Base-by-base conservation (phyloP, 2,888 invertebrate genomes). In the Drosophila incognita region DNA sequence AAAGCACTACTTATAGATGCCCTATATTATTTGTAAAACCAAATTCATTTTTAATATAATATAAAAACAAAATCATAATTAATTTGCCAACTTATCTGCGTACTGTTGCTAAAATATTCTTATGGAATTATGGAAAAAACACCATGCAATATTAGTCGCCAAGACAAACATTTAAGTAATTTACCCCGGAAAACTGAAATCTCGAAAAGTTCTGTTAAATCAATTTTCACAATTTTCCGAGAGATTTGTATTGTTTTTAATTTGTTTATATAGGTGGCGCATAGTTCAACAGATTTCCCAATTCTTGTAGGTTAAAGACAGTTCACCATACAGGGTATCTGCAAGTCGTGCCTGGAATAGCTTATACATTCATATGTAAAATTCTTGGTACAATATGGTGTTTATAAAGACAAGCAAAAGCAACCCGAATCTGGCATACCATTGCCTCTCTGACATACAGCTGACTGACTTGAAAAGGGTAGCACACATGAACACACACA, bases 391-490 rank as follows among this genome's bases (percentile, higher is more conserved):
- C 53, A 61, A 57, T 61, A 42, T 67, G 67, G 48, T 67, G 60
- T 38, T 33, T 58, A 56, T 71, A 62, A 68, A 71, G 56, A 48
- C 70, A 63, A 62, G 54, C 35, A 42, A 29, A 11, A 52, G 53
- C 29, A 48, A 52, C 27, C 33, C 59, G 75, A 67, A 61, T 40
- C 63, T 53, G 21, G 24, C 59, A 63, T 65, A 66, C 72, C 8
- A 65, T 71, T 36, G 40, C 69, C 64, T 33, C 24, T 27, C 27
- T n/a, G 49, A 58, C 24, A 38, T 51, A 52, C 18, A 62, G 48
- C 13, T 33, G 49, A 36, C 18, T 61, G 29, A 18, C 59, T 53
- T 61, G 61, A 70, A 68, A 78, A 78, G 71, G 79, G 68, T 70
- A 67, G 27, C 21, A 35, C 24, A 21, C 21, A 53, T 13, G 13